Percentiles rank a stretch among this genome's conserved stretches.
phyloP scores from a whole-genome alignment of 2,113 vertebrate species.

The Rhineura floridana region DNA sequence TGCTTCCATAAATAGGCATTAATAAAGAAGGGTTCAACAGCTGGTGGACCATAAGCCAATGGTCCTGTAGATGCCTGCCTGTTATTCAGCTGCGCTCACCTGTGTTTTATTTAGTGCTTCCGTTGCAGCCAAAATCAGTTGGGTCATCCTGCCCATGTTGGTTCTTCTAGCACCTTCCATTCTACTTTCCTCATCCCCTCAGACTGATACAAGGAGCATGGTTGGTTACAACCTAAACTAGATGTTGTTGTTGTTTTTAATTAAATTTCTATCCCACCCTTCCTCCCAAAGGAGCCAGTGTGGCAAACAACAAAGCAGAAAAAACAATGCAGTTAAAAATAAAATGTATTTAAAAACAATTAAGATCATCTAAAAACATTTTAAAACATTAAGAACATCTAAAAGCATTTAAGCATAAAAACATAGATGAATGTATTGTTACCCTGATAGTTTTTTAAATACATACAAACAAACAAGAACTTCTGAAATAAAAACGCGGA shows the following conservation, averaged over 20 bases:
- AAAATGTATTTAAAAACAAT: too few species aligned
- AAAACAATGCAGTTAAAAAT: too few species aligned
- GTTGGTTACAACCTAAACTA: background rate
- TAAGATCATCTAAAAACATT: too few species aligned
- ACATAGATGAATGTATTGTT: background rate
- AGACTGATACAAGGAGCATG: background rate
- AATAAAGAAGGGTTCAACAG: background rate
- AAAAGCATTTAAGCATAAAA: too few species aligned
- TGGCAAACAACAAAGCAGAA: too few species aligned
- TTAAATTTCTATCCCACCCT: too few species aligned
- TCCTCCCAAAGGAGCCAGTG: too few species aligned
- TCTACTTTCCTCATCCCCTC: background rate
- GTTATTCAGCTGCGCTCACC: background rate
- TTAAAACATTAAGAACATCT: too few species aligned
- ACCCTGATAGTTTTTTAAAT: background rate
- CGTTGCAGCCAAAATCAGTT: background rate
- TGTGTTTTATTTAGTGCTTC: background rate
- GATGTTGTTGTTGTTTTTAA: too few species aligned
- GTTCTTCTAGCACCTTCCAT: background rate
- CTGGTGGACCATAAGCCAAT: background rate
- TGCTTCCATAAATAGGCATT: background rate
- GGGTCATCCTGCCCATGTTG: background rate
- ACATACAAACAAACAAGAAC: background rate
- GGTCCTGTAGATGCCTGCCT: background rate
- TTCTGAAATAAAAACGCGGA: too few species aligned